Base-by-base conservation (phyloP, 2,797 vertebrate genomes). In the Mormyrops boulengeri region DNA sequence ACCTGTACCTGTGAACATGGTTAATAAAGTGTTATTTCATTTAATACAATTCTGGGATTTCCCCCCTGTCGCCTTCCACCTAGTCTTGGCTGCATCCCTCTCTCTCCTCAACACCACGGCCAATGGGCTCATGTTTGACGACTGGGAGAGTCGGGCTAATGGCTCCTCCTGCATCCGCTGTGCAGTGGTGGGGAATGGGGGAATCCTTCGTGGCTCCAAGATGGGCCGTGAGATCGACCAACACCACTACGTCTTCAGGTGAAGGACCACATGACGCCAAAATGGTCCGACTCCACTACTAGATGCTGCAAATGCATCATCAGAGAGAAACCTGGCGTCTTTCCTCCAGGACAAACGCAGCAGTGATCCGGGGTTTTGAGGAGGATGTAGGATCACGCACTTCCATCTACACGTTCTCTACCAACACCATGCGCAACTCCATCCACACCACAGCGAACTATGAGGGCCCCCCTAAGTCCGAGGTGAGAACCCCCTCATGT, bases 211-310 rank as follows among this genome's bases (percentile, higher is more conserved):
- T 1, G 93, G 91, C 2, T 97, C 97, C 0, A 84, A 90, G 34
- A 95, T 93, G 91, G 97, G 97, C 30, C 4, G 19, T 6, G 95
- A 97, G 92, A 97, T 97, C 1, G 96, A 97, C 90, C 0, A 73
- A 0, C 96, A 97, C 3, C 93, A 97, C 92, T 97, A 97, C 2
- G 94, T 97, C 34, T 97, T 97, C 94, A 96, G 97, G 97, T 97
- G 90, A 38, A 44, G 4, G 2, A 5, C 82, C 82, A 1, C 11
- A 2, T 22, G 22, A 2, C 1, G 82, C 47, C 47, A n/a, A 9
- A 47, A 44, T 47, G 5, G 17, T 38, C 7, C 2, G 7, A 80
- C 17, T 47, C 73, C 17, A 47, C 73, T n/a, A 47, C 73, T n/a
- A n/a, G 41, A 9, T 19, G 19, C 38, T 30, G 17, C 19, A 19